Base-by-base conservation (phyloP, 2,888 invertebrate species). In the Chaitophorus viminalis region DNA sequence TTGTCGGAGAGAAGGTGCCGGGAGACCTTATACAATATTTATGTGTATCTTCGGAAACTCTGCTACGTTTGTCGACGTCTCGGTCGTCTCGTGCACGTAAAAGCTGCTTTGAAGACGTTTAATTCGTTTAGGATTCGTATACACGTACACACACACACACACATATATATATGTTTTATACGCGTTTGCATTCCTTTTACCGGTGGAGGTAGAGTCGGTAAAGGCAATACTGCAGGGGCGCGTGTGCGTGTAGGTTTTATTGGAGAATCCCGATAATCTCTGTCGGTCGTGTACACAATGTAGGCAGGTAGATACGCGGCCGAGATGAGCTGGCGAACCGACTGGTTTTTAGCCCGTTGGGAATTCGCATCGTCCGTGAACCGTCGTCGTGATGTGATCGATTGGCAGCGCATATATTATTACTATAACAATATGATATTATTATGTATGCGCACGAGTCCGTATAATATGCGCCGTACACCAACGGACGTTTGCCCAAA, bases 1-100 rank as follows among this genome's bases (percentile, higher is more conserved):
- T 39, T n/a, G 39, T 39, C 8, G 1, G 46, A 46, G 46, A 46
- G 1, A 2, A 14, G 11, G 2, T 1, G 46, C 1, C 54, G 60
- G 25, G 54, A 17, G 3, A 29, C 31, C 17, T 70, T 31, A 72
- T 70, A 46, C 52, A 70, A 82, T 82, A 82, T 82, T 82, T 25
- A 70, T 52, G 46, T 25, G 60, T 60, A 60, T 31, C 72, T 52
- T 17, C 70, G 81, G 68, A 29, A 81, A 21, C 21, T 31, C 14
- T 46, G 46, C 46, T 1, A 14, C 68, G 31, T 81, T 39, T 21
- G 68, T 36, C 11, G 18, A 29, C 29, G 6, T 65, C 36, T 9
- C 9, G 2, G 18, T 25, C 36, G n/a, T n/a, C n/a, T n/a, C n/a
- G 25, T 36, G 8, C 36, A 39, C 39, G 52, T 70, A 31, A 1